Evolutionary conservation across 2,797 vertebrate genomes (phyloP).

Genomic region (Sebastes vulpes): DNA sequence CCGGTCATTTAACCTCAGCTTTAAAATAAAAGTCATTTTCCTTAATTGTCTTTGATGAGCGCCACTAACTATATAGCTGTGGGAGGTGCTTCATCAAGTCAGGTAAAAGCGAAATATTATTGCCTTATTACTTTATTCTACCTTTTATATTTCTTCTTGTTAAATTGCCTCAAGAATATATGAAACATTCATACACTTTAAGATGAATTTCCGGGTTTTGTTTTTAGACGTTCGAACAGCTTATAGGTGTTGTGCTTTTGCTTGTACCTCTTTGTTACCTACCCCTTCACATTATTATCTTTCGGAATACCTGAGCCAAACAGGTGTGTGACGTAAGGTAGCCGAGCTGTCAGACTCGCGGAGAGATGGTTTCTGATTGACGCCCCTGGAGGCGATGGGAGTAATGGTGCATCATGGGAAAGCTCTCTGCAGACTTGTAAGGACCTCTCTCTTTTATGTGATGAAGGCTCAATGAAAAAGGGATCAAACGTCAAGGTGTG

Average conservation of each 20-base stretch:
- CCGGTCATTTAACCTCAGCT: slow-evolving; percentile 81
- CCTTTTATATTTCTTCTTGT: slow-evolving; percentile 4
- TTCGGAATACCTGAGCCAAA: slow-evolving; percentile 60
- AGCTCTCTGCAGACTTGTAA: slow-evolving; percentile 43
- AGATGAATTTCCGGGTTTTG: slow-evolving; percentile 9
- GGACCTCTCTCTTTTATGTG: slow-evolving; percentile 45
- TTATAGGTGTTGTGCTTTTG: not conserved
- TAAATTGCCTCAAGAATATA: not conserved
- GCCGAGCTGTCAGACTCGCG: slow-evolving; percentile 51
- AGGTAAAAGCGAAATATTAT: slow-evolving; percentile 32
- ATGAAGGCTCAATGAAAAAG: slow-evolving; percentile 45
- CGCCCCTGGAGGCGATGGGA: slow-evolving; percentile 48
- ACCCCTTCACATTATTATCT: slow-evolving; percentile 41
- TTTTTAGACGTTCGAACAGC: slow-evolving; percentile 1
- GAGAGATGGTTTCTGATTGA: slow-evolving; percentile 66
- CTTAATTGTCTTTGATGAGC: slow-evolving; percentile 76
- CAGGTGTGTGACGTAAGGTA: slow-evolving; percentile 68
- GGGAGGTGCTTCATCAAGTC: slow-evolving; percentile 66
- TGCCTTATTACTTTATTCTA: not conserved
- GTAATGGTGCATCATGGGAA: slow-evolving; percentile 65
- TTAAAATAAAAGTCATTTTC: slow-evolving; percentile 78
- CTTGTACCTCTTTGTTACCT: slow-evolving; percentile 32
- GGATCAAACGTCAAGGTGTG: slow-evolving; percentile 38
- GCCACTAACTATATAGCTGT: slow-evolving; percentile 61
- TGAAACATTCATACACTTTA: not conserved